These are phyloP conservation scores for Hybognathus amarus DNA, from an alignment of 2,797 vertebrate species.

Conservation along the genomic window DNA sequence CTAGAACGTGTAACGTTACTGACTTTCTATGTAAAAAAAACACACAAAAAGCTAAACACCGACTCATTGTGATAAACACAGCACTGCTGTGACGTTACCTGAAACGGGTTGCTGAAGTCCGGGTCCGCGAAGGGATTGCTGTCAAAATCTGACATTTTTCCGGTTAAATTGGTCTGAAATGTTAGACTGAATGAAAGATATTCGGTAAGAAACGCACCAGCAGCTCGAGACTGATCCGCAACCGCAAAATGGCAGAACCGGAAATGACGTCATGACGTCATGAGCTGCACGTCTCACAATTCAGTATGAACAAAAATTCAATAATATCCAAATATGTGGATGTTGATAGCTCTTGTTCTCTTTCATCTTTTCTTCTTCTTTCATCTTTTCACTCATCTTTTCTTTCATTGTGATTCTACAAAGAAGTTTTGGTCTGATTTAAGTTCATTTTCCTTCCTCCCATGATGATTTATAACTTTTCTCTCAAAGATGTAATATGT, in stretches of 20 bases:
- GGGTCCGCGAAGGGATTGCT: constrained; percentile 97
- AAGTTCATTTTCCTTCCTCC: too few relatives aligned
- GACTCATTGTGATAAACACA: neutral
- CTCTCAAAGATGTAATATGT: too few relatives aligned
- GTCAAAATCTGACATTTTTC: constrained; percentile 93
- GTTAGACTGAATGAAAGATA: neutral
- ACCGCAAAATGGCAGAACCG: constrained; percentile 76
- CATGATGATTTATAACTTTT: too few relatives aligned
- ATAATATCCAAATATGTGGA: too few relatives aligned
- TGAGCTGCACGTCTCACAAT: neutral
- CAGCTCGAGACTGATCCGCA: constrained; percentile 54
- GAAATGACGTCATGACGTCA: constrained; percentile 51
- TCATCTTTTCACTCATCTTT: too few relatives aligned
- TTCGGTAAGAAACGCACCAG: neutral
- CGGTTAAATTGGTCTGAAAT: neutral
- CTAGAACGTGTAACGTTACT: too few relatives aligned
- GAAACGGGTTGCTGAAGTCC: constrained; percentile 96
- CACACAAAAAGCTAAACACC: neutral
- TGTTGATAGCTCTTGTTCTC: too few relatives aligned
- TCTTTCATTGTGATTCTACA: too few relatives aligned
- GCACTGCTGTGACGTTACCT: constrained; percentile 67
- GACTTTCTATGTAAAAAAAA: neutral
- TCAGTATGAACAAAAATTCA: neutral
- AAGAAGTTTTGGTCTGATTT: too few relatives aligned
- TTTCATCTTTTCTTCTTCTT: too few relatives aligned